A percentile compares a stretch with the other conserved stretches of the same genome.
Evolutionary conservation across 2,113 vertebrate species (phyloP).

Genomic region (Trematocara marginatum): DNA sequence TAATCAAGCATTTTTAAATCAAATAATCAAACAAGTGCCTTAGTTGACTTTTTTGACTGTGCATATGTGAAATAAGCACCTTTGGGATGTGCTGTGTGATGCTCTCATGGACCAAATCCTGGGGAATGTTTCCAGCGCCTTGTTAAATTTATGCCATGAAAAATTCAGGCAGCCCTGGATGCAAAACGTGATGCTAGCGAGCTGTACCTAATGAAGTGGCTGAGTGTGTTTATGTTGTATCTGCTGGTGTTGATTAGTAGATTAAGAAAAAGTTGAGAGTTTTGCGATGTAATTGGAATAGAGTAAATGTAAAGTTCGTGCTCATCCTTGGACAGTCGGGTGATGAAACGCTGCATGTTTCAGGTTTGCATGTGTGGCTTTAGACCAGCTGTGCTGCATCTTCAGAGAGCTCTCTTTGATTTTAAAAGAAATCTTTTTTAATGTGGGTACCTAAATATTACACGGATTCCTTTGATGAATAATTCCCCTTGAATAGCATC

Average conservation of each 20-base stretch:
- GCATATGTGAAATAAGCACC: not conserved
- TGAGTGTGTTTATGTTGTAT: not conserved
- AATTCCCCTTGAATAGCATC: slow-evolving; percentile 50
- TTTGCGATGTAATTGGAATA: accelerated
- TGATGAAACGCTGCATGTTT: not conserved
- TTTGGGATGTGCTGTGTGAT: not conserved
- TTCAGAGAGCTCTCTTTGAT: not conserved
- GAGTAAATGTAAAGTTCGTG: not conserved
- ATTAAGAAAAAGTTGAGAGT: not conserved
- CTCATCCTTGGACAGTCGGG: not conserved
- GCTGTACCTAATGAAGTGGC: not conserved
- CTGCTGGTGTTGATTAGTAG: not conserved
- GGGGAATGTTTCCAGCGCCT: not conserved
- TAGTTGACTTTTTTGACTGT: not conserved
- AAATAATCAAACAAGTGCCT: not conserved
- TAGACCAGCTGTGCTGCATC: not conserved
- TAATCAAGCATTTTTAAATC: not conserved
- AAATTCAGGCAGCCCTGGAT: not conserved
- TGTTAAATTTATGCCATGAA: not conserved
- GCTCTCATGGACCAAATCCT: not conserved
- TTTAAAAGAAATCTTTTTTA: not conserved
- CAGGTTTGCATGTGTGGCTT: not conserved
- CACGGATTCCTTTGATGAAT: slow-evolving; percentile 54
- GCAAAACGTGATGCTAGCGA: not conserved
- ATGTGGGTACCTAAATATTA: slow-evolving; percentile 43